These are phyloP conservation scores for Chymomyza costata DNA, from an alignment of 1,140 invertebrate species.

Conservation along the genomic window DNA sequence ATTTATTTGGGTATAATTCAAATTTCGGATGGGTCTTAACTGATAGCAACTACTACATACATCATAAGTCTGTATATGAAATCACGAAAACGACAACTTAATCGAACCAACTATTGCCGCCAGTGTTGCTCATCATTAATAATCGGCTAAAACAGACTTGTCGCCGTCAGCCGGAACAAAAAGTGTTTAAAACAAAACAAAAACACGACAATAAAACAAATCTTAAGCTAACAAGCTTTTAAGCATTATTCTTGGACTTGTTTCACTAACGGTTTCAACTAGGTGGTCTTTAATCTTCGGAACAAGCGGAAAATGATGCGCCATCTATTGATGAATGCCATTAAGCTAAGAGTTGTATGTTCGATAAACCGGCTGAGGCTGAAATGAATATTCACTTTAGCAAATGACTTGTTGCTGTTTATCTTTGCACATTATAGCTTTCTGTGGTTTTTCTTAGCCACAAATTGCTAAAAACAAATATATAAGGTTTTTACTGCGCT, in stretches of 20 bases:
- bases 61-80: constrained; percentile 35
- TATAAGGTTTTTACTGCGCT: too few species aligned
- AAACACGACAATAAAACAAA: constrained; percentile 40
- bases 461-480: too few species aligned
- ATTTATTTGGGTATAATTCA: constrained; percentile 63
- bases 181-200: constrained; percentile 22
- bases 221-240: constrained; percentile 64
- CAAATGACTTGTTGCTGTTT: too few species aligned
- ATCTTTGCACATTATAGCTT: too few species aligned
- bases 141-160: too few species aligned
- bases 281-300: constrained; percentile 31
- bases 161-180: constrained; percentile 40
- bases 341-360: constrained; percentile 24
- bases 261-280: constrained; percentile 53
- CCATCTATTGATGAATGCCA: constrained; percentile 8
- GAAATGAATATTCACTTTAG: too few species aligned
- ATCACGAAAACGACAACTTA: constrained; percentile 44
- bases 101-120: constrained; percentile 59
- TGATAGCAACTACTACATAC: too few species aligned
- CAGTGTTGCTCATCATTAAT: constrained; percentile 55
- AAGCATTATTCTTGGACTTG: too few species aligned
- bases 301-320: constrained; percentile 19
- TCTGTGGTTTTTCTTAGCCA: too few species aligned
- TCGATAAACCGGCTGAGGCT: too few species aligned
- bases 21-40: too few species aligned